Evolutionary conservation across 2,113 vertebrate species (phyloP), one percentile per base, ranked within the genome.

Genomic region (Poecilia latipinna): DNA sequence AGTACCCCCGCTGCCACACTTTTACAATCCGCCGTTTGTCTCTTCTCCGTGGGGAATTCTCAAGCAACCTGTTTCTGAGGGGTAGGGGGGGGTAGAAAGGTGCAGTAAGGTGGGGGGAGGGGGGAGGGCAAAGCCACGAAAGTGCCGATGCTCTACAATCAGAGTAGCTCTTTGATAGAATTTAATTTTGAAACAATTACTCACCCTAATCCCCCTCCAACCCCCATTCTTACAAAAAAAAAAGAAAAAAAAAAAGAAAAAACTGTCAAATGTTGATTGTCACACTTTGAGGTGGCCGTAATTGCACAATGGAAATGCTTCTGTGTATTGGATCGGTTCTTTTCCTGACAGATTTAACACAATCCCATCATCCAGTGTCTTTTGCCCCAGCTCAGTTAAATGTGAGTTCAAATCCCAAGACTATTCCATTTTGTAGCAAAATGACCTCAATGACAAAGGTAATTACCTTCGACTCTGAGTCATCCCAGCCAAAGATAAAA

Each of bases 391-490:
- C 68, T 69, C 78, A 70, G 39, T 87, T 81, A 72, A 82, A 79
- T 75, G 67, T 71, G 51, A 89, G 70, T 87, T 74, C 63, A 84
- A 74, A 75, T 90, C 84, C 88, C 70, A 42, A 19, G 81, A 42
- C 70, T 83, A 83, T 85, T 79, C 83, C 79, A 87, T 89, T 86
- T 86, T 82, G 76, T 79, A 81, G 65, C 68, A 74, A 79, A 72
- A 57, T 67, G 85, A 89, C 86, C 91, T 86, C 81, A 85, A 80
- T 83, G 90, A 86, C 89, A 89, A 82, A 85, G 83, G 78, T 91
- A 91, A 93, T 93, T 90, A 89, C 90, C 90, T 67, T 83, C 48
- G 22, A 79, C 61, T 87, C 84, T 77, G 78, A 88, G 84, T 83
- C 77, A 78, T 73, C 48, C n/a, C 54, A 75, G 86, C 78, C 83